Conservation (phyloP, 1,140 invertebrate species). For the Pogonognathellus flavescens region DNA sequence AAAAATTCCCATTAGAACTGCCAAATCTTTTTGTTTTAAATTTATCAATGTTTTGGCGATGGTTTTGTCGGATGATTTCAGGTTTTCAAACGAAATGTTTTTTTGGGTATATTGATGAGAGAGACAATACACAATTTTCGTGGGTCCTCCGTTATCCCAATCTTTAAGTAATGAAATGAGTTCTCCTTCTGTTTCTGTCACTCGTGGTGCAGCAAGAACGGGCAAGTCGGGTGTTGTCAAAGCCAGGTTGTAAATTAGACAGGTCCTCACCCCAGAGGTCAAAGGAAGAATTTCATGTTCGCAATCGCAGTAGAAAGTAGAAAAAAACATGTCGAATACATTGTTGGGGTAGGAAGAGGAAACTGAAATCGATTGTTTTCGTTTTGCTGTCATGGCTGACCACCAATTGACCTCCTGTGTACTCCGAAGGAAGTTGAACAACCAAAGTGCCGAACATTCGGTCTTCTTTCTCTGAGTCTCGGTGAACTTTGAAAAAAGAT, state of each 20-base stretch:
- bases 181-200: background rate
- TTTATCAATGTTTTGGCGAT: background rate
- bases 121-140: conserved; percentile 10
- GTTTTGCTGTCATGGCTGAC: conserved; percentile 23
- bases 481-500: conserved; percentile 43
- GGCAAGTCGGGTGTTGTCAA: background rate
- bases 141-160: background rate
- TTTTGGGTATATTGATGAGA: conserved; percentile 7
- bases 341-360: background rate
- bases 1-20: background rate
- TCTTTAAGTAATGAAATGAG: background rate
- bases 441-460: conserved; percentile 56
- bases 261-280: background rate
- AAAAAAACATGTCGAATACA: background rate
- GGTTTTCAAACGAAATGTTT: background rate
- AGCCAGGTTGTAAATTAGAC: conserved; percentile 53
- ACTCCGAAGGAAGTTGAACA: conserved; percentile 41
- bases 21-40: background rate
- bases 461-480: conserved; percentile 54
- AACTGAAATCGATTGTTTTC: conserved; percentile 37
- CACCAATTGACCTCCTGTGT: conserved; percentile 40
- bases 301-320: conserved; percentile 53
- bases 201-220: background rate
- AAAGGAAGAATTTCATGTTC: conserved; percentile 48
- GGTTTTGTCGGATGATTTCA: conserved; percentile 33